Evolutionary conservation across 2,888 invertebrate genomes (phyloP).

Genomic region (Geotrupes spiniger): DNA sequence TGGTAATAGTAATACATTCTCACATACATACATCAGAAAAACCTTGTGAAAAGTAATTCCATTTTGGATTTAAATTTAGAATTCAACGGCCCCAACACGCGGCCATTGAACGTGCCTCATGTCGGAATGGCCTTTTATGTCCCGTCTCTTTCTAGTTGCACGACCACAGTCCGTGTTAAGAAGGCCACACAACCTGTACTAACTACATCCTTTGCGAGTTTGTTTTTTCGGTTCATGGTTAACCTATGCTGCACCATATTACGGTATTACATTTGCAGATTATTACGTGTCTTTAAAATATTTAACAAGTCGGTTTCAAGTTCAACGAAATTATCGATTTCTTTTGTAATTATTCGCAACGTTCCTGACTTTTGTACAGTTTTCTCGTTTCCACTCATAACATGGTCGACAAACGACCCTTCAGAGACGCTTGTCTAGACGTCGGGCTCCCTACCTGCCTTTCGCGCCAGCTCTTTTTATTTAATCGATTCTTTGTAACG

Average conservation of each 20-base stretch:
- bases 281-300: conserved; percentile 8
- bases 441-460: no score
- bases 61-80: conserved; percentile 9
- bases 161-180: conserved; percentile 4
- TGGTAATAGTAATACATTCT: conserved; percentile 8
- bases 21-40: not conserved
- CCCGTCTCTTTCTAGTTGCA: conserved; percentile 18
- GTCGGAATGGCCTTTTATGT: conserved; percentile 14
- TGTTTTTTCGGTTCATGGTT: conserved; percentile 16
- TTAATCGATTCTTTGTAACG: not conserved
- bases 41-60: conserved; percentile 8
- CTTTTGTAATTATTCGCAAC: no score
- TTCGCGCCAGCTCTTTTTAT: no score
- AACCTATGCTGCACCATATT: conserved; percentile 10
- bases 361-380: no score
- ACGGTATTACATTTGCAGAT: not conserved
- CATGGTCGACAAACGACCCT: no score
- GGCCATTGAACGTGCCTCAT: conserved; percentile 19
- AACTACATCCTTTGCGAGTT: conserved; percentile 11
- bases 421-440: no score
- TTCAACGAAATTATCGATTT: conserved; percentile 12
- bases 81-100: conserved; percentile 17
- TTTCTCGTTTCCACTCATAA: no score
- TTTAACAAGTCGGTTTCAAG: conserved; percentile 2
- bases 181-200: conserved; percentile 16